A percentile compares a stretch with the other conserved stretches of the same genome.
phyloP scores from a whole-genome alignment of 2,797 vertebrate genomes.

The Esox lucius region DNA sequence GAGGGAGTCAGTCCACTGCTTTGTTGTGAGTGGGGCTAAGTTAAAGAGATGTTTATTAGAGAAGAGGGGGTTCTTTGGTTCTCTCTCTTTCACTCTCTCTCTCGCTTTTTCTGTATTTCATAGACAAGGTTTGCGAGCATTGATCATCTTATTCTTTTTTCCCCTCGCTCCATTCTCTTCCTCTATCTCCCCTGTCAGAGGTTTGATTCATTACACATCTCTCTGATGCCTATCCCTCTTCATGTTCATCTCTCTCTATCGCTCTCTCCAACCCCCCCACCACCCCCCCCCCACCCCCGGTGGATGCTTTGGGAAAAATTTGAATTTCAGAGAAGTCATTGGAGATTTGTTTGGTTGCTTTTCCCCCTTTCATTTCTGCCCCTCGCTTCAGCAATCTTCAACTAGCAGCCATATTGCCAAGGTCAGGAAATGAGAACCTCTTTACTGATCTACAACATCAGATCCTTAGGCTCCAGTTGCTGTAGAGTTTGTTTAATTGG shows the following conservation, averaged over 20 bases:
- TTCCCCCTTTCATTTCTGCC: not conserved
- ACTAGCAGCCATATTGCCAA: conserved; percentile 28
- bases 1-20: conserved; percentile 44
- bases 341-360: conserved; percentile 57
- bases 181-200: conserved; percentile 34
- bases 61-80: conserved; percentile 22
- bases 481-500: not conserved
- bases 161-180: conserved; percentile 29
- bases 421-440: conserved; percentile 21
- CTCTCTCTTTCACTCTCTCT: not conserved
- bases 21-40: conserved; percentile 68
- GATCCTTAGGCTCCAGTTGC: not conserved
- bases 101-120: conserved; percentile 38
- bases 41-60: conserved; percentile 65
- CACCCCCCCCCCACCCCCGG: conserved; percentile 32
- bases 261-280: conserved; percentile 22
- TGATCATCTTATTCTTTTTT: conserved; percentile 28
- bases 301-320: conserved; percentile 53
- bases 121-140: conserved; percentile 49
- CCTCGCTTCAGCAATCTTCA: conserved; percentile 9
- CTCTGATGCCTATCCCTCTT: conserved; percentile 22
- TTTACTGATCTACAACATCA: conserved; percentile 1
- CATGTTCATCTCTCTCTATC: conserved; percentile 28
- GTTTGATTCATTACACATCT: conserved; percentile 12
- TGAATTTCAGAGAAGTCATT: conserved; percentile 68